Percentiles rank a stretch among this genome's conserved stretches.
These are phyloP conservation scores for Halcyon badia DNA, from an alignment of 2,797 vertebrate genomes.

Conservation along the genomic window DNA sequence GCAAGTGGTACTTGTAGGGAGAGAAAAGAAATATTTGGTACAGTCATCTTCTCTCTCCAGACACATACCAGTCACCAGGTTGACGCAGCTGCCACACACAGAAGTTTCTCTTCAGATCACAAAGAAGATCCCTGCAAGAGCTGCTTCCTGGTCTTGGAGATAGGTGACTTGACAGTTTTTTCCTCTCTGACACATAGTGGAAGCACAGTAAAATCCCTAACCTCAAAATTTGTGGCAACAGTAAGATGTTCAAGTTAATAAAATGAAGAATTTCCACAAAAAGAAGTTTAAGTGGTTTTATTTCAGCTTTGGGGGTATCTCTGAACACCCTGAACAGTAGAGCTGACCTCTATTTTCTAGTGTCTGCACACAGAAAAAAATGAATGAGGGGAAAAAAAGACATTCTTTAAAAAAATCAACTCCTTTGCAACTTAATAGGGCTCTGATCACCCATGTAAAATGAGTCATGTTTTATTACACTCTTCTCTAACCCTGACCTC, in stretches of 20 bases:
- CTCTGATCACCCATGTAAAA: constrained; percentile 70
- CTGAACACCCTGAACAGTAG: not conserved
- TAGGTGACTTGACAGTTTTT: not conserved
- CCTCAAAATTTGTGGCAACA: not conserved
- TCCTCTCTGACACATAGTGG: not conserved
- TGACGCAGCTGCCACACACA: not conserved
- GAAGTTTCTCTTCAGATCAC: not conserved
- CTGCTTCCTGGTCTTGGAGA: not conserved
- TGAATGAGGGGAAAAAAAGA: not conserved
- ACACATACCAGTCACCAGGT: fast-evolving
- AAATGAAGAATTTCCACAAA: not conserved
- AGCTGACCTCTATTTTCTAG: constrained; percentile 16
- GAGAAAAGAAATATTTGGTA: not conserved
- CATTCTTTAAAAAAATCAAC: constrained; percentile 60
- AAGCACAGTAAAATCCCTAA: not conserved
- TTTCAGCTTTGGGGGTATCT: constrained; percentile 36
- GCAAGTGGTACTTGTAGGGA: not conserved
- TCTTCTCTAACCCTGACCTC: constrained; percentile 70
- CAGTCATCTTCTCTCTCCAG: not conserved
- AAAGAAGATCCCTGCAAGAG: not conserved
- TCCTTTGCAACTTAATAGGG: constrained; percentile 60
- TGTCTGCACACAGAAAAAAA: not conserved
- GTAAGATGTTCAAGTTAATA: not conserved
- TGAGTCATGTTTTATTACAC: constrained; percentile 65
- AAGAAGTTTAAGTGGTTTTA: not conserved